Conservation (phyloP, 2,888 invertebrate genomes). For the Lasioglossum villosulum region DNA sequence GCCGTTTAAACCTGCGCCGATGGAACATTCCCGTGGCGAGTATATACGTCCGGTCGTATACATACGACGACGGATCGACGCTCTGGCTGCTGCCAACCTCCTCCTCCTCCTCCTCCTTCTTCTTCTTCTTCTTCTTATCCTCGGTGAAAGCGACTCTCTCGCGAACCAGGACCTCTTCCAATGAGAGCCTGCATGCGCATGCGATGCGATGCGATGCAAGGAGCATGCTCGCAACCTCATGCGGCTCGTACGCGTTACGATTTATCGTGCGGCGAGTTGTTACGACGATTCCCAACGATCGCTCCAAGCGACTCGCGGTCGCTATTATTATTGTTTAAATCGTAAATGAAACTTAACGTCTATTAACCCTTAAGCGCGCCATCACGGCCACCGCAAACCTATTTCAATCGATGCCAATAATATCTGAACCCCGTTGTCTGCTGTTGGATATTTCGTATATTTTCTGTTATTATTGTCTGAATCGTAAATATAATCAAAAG, state of each 20-base stretch:
- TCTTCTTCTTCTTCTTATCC: neutral
- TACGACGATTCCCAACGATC: neutral
- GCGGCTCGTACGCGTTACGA: conserved; percentile 1
- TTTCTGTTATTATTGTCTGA: too few relatives aligned
- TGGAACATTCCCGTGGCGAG: conserved; percentile 1
- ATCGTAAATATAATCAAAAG: too few relatives aligned
- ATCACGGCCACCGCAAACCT: neutral
- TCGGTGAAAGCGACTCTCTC: neutral
- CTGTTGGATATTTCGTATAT: too few relatives aligned
- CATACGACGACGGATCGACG: conserved; percentile 12
- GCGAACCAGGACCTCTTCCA: neutral
- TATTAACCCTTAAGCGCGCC: neutral
- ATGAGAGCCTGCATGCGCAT: conserved; percentile 2
- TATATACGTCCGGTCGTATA: conserved; percentile 11
- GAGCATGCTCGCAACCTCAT: neutral
- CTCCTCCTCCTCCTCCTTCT: neutral
- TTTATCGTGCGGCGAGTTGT: neutral
- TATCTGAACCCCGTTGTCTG: neutral
- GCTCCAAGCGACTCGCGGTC: neutral
- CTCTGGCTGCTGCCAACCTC: neutral
- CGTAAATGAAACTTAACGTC: neutral
- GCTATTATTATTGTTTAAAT: neutral
- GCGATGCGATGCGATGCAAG: neutral
- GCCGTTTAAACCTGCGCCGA: conserved; percentile 18
- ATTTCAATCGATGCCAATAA: neutral